Conservation (phyloP, 2,797 vertebrate species). For the Allenopithecus nigroviridis region DNA sequence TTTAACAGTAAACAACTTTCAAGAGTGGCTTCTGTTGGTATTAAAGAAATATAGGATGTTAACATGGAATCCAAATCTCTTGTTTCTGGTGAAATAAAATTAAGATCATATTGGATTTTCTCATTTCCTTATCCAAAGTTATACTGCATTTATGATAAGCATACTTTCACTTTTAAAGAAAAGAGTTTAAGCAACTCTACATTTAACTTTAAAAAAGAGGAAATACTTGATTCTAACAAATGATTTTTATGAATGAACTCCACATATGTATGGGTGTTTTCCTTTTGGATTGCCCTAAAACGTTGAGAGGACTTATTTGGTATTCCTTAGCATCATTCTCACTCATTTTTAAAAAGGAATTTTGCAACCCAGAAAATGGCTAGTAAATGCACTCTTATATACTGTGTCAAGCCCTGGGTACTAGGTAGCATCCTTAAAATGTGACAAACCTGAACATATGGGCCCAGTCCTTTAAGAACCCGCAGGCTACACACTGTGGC, state of each 20-base stretch:
- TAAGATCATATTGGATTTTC: not conserved
- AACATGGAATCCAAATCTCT: not conserved
- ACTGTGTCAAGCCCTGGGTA: not conserved
- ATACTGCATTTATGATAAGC: not conserved
- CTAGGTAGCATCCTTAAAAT: not conserved
- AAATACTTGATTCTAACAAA: not conserved
- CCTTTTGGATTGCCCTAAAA: not conserved
- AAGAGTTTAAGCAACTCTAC: not conserved
- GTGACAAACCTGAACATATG: not conserved
- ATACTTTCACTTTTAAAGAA: not conserved
- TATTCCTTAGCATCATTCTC: not conserved
- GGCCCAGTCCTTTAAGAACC: not conserved
- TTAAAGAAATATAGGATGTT: not conserved
- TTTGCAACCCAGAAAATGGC: not conserved
- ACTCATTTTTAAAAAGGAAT: slow-evolving; percentile 3
- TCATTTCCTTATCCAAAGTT: not conserved
- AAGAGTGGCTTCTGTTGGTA: not conserved
- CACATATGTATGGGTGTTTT: not conserved
- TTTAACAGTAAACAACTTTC: not conserved
- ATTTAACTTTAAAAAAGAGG: not conserved
- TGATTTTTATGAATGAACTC: not conserved
- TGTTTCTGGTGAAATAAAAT: not conserved
- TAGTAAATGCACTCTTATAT: not conserved
- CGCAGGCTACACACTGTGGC: not conserved
- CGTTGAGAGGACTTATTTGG: not conserved